Evolutionary conservation across 2,797 vertebrate species (phyloP), one percentile per base, ranked within the genome.

Genomic region (Halcyon leucocephala): DNA sequence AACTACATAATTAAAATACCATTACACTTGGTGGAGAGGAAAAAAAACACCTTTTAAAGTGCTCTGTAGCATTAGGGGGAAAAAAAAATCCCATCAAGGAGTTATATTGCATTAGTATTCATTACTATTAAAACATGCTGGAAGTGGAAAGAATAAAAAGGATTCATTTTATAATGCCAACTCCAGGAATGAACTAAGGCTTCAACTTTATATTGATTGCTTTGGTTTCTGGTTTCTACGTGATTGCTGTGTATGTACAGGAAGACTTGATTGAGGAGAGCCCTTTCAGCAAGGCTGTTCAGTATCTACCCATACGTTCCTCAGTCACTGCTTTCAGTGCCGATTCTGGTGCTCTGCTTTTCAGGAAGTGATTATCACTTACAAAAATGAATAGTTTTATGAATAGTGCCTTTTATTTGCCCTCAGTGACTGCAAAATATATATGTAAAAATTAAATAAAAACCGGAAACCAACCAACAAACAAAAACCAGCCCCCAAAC

Each of bases 1-100:
- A 96, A 60, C 62, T 69, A 85, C 84, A 70, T 83, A 94, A 97
- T 97, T 96, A 96, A 97, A 97, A 95, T 82, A 92, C 94, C 65
- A 97, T 96, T 96, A 90, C 49, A 79, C 70, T 97, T 86, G 82
- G 57, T 94, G 55, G 48, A 91, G 61, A 44, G 46, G 44, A 2
- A 35, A 65, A 25, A 18, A 85, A 82, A 82, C 60, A 26, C 58
- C 49, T 28, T 96, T 97, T 91, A 70, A 94, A 96, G 89, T 54
- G 46, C 42, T 90, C 80, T 65, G 46, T 85, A 55, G 87, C 41
- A 67, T 82, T 87, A 84, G 66, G 22, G 7, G 22, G 7, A 55
- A 81, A 66, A 83, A 92, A 82, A 82, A 79, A 29, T 42, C 35
- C 74, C n/a, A 89, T 93, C 77, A 67, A 88, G 83, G 87, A 73